These are phyloP conservation scores for Chouioia cunea DNA, from an alignment of 2,888 invertebrate genomes.

Conservation along the genomic window DNA sequence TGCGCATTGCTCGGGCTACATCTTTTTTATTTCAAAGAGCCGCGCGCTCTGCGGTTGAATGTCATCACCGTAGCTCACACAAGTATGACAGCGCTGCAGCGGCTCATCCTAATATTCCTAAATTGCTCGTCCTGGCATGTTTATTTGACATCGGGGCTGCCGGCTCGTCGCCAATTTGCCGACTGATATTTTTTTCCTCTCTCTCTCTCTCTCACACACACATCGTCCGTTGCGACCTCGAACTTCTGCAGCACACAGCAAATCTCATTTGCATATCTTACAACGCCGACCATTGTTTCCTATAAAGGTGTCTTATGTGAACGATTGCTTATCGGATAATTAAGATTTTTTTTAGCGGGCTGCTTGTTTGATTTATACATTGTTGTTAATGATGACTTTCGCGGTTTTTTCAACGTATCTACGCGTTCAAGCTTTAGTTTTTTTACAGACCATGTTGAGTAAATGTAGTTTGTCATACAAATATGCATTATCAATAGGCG, in stretches of 20 bases:
- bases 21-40: constrained; percentile 19
- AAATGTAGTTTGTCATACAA: too few relatives aligned
- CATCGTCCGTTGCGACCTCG: constrained; percentile 29
- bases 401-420: too few relatives aligned
- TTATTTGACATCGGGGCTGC: constrained; percentile 66
- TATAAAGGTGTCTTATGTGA: constrained; percentile 21
- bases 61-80: constrained; percentile 68
- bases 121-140: constrained; percentile 66
- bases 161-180: constrained; percentile 49
- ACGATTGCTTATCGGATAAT: constrained; percentile 38
- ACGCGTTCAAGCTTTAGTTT: too few relatives aligned
- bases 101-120: constrained; percentile 65
- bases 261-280: constrained; percentile 47
- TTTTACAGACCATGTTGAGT: too few relatives aligned
- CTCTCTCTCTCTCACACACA: not conserved
- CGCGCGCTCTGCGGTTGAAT: constrained; percentile 61
- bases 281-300: constrained; percentile 9
- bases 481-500: too few relatives aligned
- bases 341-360: constrained; percentile 41
- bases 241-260: constrained; percentile 22
- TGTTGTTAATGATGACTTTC: too few relatives aligned
- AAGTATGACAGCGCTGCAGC: constrained; percentile 62
- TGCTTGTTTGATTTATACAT: constrained; percentile 35
- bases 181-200: constrained; percentile 36
- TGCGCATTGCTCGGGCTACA: constrained; percentile 15